Conservation (phyloP, 2,888 invertebrate species). For the Tupiocoris notatus region DNA sequence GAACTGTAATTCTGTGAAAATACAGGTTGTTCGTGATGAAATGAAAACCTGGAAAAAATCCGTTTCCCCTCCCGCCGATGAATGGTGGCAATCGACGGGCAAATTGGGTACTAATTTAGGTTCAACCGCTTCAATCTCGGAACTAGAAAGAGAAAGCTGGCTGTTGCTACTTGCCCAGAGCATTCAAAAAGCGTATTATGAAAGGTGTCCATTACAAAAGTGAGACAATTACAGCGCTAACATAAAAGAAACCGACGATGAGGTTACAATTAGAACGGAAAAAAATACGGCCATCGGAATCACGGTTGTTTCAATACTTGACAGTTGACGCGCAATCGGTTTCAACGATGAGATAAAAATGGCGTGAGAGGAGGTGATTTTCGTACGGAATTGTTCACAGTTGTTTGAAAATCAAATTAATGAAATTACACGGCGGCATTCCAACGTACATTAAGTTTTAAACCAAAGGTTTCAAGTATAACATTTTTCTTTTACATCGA, state of each 20-base stretch:
- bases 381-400: constrained; percentile 36
- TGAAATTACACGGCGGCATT: constrained; percentile 29
- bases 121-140: background rate
- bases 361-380: constrained; percentile 25
- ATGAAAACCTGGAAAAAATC: background rate
- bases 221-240: background rate
- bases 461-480: too few species aligned
- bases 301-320: too few species aligned
- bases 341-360: constrained; percentile 6
- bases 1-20: background rate
- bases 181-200: background rate
- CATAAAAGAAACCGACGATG: background rate
- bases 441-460: too few species aligned
- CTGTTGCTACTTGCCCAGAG: background rate
- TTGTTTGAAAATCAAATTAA: constrained; percentile 2
- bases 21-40: background rate
- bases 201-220: background rate
- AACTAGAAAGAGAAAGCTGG: background rate
- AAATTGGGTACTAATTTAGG: background rate
- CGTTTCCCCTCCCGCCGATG: background rate
- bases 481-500: too few species aligned
- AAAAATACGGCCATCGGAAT: too few species aligned
- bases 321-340: too few species aligned
- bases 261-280: too few species aligned
- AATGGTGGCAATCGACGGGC: background rate